Evolutionary conservation across 1,140 invertebrate genomes (phyloP).

Genomic region (Delia radicum): DNA sequence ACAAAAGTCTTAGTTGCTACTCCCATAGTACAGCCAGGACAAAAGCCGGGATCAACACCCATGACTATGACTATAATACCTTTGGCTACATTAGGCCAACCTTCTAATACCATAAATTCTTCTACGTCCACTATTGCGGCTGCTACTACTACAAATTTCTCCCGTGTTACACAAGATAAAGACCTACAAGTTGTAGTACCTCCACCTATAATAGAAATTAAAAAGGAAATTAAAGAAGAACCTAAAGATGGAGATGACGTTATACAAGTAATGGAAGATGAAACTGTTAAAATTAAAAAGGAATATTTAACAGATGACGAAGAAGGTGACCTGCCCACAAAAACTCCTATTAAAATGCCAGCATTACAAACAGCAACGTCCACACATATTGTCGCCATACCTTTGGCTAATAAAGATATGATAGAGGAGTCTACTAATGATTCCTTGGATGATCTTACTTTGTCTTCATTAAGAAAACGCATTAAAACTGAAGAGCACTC

Average conservation of each 20-base stretch:
- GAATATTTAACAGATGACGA: slow-evolving; percentile 28
- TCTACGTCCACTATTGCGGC: background rate
- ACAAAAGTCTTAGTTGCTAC: slow-evolving; percentile 50
- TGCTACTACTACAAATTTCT: background rate
- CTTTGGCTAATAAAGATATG: background rate
- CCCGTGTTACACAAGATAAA: slow-evolving; percentile 14
- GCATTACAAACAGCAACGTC: background rate
- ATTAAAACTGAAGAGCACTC: background rate
- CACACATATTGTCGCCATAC: background rate
- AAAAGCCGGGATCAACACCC: slow-evolving; percentile 30
- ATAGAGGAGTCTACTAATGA: background rate
- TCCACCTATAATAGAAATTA: slow-evolving; percentile 45
- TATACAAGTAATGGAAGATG: slow-evolving; percentile 8
- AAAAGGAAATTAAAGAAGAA: slow-evolving; percentile 45
- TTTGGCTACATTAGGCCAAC: slow-evolving; percentile 42
- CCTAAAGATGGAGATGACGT: slow-evolving; percentile 31
- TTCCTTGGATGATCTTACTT: background rate
- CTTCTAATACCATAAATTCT: background rate
- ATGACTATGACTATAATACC: slow-evolving; percentile 54
- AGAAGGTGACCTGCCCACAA: background rate
- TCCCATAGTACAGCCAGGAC: slow-evolving; percentile 39
- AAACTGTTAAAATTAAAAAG: slow-evolving; percentile 24
- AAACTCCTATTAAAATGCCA: background rate
- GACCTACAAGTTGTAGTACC: slow-evolving; percentile 33
- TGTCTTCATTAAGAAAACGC: background rate